A percentile compares a stretch with the other conserved stretches of the same genome.
phyloP scores from a whole-genome alignment of 2,113 vertebrate species.

The Pardalotus punctatus region DNA sequence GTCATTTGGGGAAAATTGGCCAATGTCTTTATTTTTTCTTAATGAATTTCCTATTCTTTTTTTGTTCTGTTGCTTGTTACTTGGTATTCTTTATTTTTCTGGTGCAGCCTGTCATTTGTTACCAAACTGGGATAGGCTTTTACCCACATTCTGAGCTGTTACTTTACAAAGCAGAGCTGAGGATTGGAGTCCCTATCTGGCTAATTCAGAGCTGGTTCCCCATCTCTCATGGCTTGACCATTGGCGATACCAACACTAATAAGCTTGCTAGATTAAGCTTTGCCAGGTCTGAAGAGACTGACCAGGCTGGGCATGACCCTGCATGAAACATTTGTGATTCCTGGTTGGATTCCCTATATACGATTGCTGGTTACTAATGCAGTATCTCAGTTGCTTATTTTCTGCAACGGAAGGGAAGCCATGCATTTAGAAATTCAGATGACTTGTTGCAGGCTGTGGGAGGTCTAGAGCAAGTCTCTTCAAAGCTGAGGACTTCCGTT shows the following conservation, averaged over 20 bases:
- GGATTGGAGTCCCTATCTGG: not conserved
- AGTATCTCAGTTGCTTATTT: not conserved
- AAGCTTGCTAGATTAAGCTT: not conserved
- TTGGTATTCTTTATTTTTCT: not conserved
- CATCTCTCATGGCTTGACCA: accelerated
- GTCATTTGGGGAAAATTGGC: not conserved
- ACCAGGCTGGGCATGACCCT: not conserved
- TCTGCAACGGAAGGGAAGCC: not conserved
- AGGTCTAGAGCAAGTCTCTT: not conserved
- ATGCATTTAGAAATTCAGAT: not conserved
- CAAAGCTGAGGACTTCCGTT: not conserved
- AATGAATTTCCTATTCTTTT: not conserved
- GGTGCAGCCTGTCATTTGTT: not conserved
- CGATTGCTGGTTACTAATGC: not conserved
- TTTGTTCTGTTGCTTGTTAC: not conserved
- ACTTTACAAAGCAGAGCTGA: not conserved
- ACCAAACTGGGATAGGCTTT: not conserved
- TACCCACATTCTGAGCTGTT: accelerated
- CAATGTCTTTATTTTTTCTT: not conserved
- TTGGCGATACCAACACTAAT: accelerated
- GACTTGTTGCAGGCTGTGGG: not conserved
- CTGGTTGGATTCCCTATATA: not conserved
- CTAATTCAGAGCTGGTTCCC: not conserved
- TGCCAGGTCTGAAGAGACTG: not conserved
- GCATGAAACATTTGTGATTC: not conserved